Base-by-base conservation (phyloP, 2,113 vertebrate genomes). In the Elaphurus davidianus region DNA sequence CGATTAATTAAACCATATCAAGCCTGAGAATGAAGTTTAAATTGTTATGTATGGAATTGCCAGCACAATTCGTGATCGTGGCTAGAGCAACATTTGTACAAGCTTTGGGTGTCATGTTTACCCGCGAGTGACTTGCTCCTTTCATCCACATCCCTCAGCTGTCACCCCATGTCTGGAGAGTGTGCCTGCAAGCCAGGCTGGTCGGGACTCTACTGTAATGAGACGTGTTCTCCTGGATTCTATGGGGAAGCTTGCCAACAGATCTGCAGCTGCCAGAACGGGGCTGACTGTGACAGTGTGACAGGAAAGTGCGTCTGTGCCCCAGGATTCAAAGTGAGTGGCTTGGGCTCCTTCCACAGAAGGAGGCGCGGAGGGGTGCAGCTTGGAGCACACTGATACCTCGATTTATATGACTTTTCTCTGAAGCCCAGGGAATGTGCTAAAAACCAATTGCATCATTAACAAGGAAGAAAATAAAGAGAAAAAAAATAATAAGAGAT, bases 121-220 rank as follows among this genome's bases (percentile, higher is more conserved):
- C 59, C 92, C 57, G 52, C 54, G 67, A 98, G 96, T 98, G 98
- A 98, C 85, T 98, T 98, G 96, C 97, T 97, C 94, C 96, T 99
- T 98, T 99, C 97, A 98, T 99, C 98, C 96, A 57, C 54, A 86
- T 90, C 84, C 95, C 92, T 96, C 99, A 99, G 99, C 99, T 99
- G 99, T 99, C 99, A 99, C 97, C 99, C 99, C 25, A 99, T 99
- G 99, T 99, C 99, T 98, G 99, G 99, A 45, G 99, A 99, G 98
- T 99, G 99, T 95, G 98, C 99, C 67, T 99, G 99, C 98, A 99
- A 98, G 97, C 98, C 99, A 0, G 99, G 99, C 93, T 99, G 99
- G 99, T 99, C 99, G 10, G 99, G 99, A 47, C 99, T 99, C 43
- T 99, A 99, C 99, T 99, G 99, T 98, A 99, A 99, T 0, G 99